Conservation (phyloP, 92 coral and sea anemone genomes). For the Zoanthus sociatus region DNA sequence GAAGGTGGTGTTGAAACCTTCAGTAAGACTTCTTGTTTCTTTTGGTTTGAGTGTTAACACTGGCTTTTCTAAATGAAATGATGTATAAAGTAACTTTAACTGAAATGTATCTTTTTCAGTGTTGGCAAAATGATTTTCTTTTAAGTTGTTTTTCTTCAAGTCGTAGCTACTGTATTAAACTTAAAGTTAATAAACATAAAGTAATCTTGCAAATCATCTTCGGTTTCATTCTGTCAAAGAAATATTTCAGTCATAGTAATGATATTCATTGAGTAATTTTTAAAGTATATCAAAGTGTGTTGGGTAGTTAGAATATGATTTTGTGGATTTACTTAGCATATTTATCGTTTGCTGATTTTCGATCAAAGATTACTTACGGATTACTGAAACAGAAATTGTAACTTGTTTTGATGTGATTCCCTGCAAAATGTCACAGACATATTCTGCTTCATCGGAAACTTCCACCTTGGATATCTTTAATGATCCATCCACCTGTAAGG, state of each 20-base stretch:
- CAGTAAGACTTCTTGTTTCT: conserved; percentile 13
- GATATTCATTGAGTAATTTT: too few relatives aligned
- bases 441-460: conserved; percentile 32
- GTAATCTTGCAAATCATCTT: too few relatives aligned
- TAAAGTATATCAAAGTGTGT: too few relatives aligned
- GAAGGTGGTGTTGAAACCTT: conserved; percentile 40
- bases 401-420: neutral
- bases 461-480: conserved; percentile 14
- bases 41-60: conserved; percentile 2
- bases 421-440: conserved; percentile 14
- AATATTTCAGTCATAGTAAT: too few relatives aligned
- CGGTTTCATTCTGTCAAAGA: too few relatives aligned
- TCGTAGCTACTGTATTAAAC: too few relatives aligned
- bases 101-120: too few relatives aligned
- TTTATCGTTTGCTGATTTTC: neutral
- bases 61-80: conserved; percentile 19
- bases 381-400: conserved; percentile 12
- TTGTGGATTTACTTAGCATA: too few relatives aligned
- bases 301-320: too few relatives aligned
- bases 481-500: conserved; percentile 25
- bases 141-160: too few relatives aligned
- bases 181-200: too few relatives aligned
- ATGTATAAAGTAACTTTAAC: neutral
- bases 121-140: too few relatives aligned
- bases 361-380: neutral